Evolutionary conservation across 1,140 invertebrate genomes (phyloP).

Genomic region (Zophobas atratus): DNA sequence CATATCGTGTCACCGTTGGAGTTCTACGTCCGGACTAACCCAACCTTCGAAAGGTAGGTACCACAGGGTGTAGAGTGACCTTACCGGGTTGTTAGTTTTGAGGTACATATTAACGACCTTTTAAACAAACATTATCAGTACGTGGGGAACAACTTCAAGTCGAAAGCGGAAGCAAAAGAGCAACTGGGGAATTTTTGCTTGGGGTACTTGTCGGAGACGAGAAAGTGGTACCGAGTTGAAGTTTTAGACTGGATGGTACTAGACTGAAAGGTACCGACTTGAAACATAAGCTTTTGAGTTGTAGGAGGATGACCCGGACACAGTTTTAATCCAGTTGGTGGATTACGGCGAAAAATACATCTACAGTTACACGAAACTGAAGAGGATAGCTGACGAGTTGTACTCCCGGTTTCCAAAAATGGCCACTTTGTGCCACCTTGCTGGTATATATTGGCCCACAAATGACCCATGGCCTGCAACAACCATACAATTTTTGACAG

Average conservation of each 20-base stretch:
- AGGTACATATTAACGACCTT: conserved; percentile 29
- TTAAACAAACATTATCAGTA: conserved; percentile 26
- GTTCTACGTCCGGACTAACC: conserved; percentile 41
- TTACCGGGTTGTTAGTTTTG: background rate
- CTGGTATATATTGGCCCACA: too few species aligned
- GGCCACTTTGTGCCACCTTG: too few species aligned
- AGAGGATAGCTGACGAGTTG: too few species aligned
- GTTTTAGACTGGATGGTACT: conserved; percentile 41
- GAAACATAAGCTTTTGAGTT: conserved; percentile 16
- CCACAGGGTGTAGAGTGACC: too few species aligned
- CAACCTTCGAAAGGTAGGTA: conserved; percentile 28
- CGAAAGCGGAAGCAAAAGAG: conserved; percentile 28
- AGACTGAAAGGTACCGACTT: background rate
- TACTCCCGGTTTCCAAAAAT: too few species aligned
- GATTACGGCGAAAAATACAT: too few species aligned
- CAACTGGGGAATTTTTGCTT: conserved; percentile 41
- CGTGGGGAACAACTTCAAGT: conserved; percentile 14
- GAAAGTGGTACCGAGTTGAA: conserved; percentile 38
- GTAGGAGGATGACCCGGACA: conserved; percentile 45
- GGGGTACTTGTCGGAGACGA: conserved; percentile 18
- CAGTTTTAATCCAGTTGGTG: conserved; percentile 50
- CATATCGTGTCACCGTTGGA: conserved; percentile 38
- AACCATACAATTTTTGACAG: too few species aligned
- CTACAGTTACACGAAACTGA: too few species aligned
- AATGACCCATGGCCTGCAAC: too few species aligned